Base-by-base conservation (phyloP, 2,888 invertebrate species). In the Melangyna quadrimaculata region DNA sequence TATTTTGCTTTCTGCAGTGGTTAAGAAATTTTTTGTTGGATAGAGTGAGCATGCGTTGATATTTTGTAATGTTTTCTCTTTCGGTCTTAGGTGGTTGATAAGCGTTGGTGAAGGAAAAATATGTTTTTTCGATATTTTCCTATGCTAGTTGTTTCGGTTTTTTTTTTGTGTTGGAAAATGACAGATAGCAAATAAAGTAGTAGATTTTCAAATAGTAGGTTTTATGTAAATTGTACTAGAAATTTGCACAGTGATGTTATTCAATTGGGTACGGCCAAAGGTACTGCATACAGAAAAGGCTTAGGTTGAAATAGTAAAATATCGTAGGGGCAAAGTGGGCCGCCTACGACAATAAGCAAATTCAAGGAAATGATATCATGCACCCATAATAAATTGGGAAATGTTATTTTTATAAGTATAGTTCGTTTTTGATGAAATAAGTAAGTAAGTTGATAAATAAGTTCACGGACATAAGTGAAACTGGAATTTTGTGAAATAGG, bases 1-100 rank as follows among this genome's bases (percentile, higher is more conserved):
- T 87, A 87, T 87, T 87, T 81, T 78, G 81, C 78, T 81, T 65
- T 81, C 81, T 87, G 86, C 86, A 87, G 86, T 87, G 81, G 86
- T 71, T 87, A 78, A 57, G 70, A 65, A 14, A 19, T 65, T 59
- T 63, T 63, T 73, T 82, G 77, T 78, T 65, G 73, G 57, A 55
- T 51, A 57, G 59, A 87, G 63, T 87, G 78, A 78, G 86, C 86
- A 73, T 87, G 86, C 86, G 86, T 78, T 87, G 69, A 61, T 57
- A 63, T 73, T 73, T 59, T 67, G 53, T 73, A 51, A 48, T 57
- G 73, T 32, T 67, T 35, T 86, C 84, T 77, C 84, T 73, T 80
- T 86, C 73, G 6, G 43, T 17, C 84, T 45, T 37, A 14, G 27
- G 59, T 37, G 51, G 48, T 24, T 78, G 74, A 70, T 59, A 14